Conservation (phyloP, 2,113 vertebrate genomes). For the Centropus unirufus region DNA sequence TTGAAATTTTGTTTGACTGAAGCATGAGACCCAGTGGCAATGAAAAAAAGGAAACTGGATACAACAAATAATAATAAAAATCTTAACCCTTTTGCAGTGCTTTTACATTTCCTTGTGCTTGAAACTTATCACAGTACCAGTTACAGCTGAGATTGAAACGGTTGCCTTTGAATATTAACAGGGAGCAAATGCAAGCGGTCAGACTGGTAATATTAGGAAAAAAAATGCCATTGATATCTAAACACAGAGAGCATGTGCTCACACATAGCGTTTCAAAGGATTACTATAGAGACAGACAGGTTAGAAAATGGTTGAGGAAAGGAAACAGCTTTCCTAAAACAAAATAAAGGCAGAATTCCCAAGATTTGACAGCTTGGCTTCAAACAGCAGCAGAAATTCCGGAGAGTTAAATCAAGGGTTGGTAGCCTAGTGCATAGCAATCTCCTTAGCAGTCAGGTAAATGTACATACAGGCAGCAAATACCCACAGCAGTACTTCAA, state of each 20-base stretch:
- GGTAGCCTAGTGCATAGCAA: neutral
- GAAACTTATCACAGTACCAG: neutral
- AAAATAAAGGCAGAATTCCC: neutral
- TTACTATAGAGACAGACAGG: neutral
- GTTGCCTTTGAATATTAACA: neutral
- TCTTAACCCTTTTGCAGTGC: neutral
- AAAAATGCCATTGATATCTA: neutral
- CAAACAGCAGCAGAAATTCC: conserved; percentile 12
- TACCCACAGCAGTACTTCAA: neutral
- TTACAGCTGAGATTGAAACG: neutral
- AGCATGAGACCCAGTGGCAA: neutral
- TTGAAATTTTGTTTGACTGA: neutral
- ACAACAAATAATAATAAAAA: neutral
- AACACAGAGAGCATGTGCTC: neutral
- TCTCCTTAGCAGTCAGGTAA: neutral
- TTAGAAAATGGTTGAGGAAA: neutral
- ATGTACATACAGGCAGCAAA: neutral
- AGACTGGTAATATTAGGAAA: neutral
- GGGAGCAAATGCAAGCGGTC: neutral
- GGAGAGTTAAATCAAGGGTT: neutral
- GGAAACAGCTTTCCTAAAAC: conserved; percentile 15
- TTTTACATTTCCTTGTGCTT: neutral
- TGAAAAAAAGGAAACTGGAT: neutral
- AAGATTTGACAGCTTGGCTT: conserved; percentile 12
- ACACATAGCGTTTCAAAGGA: neutral